Percentiles rank a stretch among this genome's conserved stretches.
phyloP scores from a whole-genome alignment of 2,113 vertebrate genomes.

The Corythaixoides concolor region DNA sequence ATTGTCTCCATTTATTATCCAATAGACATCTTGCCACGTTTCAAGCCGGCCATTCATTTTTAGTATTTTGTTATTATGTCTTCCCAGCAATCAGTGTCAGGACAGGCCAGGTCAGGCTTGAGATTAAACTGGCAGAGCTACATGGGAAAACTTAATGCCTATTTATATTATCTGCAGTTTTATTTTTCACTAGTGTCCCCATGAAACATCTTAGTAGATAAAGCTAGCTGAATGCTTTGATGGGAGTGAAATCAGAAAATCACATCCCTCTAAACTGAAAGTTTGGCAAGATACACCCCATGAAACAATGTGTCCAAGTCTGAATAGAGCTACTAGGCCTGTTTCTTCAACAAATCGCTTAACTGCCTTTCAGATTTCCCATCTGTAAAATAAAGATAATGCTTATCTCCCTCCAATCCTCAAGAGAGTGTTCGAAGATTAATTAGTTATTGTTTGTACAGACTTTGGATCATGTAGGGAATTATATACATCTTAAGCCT shows the following conservation, averaged over 20 bases:
- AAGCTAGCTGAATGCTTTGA: constrained; percentile 5
- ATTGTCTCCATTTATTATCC: neutral
- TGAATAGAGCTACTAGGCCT: neutral
- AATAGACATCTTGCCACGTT: neutral
- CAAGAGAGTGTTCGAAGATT: constrained; percentile 27
- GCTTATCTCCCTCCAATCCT: constrained; percentile 28
- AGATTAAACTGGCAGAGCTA: neutral
- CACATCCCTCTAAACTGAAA: neutral
- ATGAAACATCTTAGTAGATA: neutral
- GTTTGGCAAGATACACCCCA: neutral
- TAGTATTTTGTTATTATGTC: neutral
- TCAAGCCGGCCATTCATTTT: neutral
- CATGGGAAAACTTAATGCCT: neutral
- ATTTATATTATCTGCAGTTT: neutral
- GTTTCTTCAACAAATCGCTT: neutral
- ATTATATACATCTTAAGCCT: neutral
- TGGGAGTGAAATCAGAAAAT: constrained; percentile 15
- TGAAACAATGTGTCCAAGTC: neutral
- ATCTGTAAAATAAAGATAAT: constrained; percentile 42
- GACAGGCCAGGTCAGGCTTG: neutral
- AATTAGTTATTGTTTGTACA: constrained; percentile 40
- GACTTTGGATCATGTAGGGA: constrained; percentile 5
- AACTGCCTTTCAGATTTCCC: constrained; percentile 19
- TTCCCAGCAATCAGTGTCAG: neutral
- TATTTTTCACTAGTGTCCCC: neutral